Conservation (phyloP, 2,797 vertebrate species). For the Urocyon cinereoargenteus region DNA sequence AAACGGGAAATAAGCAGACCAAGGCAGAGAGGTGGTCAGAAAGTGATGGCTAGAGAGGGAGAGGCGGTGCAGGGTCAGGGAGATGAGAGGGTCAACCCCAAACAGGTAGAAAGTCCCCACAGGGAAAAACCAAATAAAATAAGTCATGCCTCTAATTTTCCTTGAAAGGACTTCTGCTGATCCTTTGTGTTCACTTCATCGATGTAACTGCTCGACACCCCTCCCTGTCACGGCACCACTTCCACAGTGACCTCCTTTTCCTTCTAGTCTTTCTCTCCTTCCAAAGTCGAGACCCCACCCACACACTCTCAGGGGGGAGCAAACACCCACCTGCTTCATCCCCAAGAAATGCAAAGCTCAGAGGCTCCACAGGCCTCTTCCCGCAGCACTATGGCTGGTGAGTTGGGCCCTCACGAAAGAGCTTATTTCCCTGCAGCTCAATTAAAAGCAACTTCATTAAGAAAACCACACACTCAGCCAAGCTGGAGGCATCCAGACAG, state of each 20-base stretch:
- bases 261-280: neutral
- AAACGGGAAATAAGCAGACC: neutral
- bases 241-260: neutral
- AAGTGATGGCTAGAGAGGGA: neutral
- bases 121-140: neutral
- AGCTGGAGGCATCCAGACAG: neutral
- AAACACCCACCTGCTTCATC: neutral
- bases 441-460: conserved; percentile 64
- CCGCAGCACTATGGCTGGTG: accelerated
- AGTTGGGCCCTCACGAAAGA: neutral
- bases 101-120: neutral
- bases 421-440: conserved; percentile 66
- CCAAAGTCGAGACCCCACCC: neutral
- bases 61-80: neutral
- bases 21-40: neutral
- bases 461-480: neutral
- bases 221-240: neutral
- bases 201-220: accelerated
- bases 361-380: neutral
- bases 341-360: neutral
- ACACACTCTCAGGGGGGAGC: neutral
- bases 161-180: neutral
- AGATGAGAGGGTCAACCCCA: neutral
- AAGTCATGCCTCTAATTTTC: neutral
- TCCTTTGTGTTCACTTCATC: neutral